These are phyloP conservation scores for Myodes glareolus DNA, from an alignment of 2,113 vertebrate genomes.

Conservation along the genomic window DNA sequence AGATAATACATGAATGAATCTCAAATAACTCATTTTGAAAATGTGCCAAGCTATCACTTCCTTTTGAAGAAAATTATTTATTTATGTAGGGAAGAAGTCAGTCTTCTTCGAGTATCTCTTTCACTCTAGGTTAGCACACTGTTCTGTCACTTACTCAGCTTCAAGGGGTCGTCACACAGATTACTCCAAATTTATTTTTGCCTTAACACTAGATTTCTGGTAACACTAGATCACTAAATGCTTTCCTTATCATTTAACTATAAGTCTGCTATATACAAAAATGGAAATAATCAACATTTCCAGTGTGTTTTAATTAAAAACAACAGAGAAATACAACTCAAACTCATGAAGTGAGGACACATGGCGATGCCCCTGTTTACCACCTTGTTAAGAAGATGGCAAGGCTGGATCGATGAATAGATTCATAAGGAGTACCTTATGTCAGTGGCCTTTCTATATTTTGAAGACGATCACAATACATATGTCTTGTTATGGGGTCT, in stretches of 20 bases:
- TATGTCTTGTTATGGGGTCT: background rate
- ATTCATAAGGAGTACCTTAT: background rate
- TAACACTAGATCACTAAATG: conserved; percentile 80
- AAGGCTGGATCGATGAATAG: conserved; percentile 63
- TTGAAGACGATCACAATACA: background rate
- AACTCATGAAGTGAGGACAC: conserved; percentile 82
- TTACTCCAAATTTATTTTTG: conserved; percentile 83
- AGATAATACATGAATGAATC: conserved; percentile 58
- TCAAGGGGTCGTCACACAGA: conserved; percentile 73
- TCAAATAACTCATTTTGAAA: conserved; percentile 76
- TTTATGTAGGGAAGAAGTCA: conserved; percentile 57
- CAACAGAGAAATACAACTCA: conserved; percentile 84
- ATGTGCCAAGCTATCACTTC: conserved; percentile 45
- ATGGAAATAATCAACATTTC: conserved; percentile 84
- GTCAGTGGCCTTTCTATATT: background rate
- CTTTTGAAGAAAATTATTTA: conserved; percentile 65
- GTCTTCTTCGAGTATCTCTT: conserved; percentile 72
- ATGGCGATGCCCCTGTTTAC: conserved; percentile 71
- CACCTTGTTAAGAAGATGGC: conserved; percentile 78
- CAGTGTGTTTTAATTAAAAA: conserved; percentile 84
- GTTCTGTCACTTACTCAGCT: conserved; percentile 83
- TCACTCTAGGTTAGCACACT: conserved; percentile 71
- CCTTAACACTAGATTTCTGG: conserved; percentile 76
- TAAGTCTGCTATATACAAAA: conserved; percentile 80
- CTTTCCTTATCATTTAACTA: conserved; percentile 83